Evolutionary conservation across 2,888 invertebrate genomes (phyloP).

Genomic region (Amphipyra berbera): DNA sequence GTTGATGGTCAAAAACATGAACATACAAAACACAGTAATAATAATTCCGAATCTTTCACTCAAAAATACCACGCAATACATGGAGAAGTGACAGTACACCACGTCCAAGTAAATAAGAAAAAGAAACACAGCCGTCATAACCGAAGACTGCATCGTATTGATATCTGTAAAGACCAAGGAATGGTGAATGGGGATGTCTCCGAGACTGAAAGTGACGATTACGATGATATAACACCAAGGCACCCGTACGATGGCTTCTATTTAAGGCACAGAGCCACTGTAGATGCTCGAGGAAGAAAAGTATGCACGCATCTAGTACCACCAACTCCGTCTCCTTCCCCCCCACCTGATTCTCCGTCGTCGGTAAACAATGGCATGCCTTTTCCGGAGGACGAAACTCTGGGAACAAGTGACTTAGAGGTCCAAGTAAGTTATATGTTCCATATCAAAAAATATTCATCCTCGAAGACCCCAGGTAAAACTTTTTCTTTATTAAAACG

Average conservation of each 20-base stretch:
- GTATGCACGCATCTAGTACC: constrained; percentile 85
- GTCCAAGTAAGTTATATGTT: constrained; percentile 81
- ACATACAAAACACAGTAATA: constrained; percentile 16
- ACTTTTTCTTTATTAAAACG: constrained; percentile 31
- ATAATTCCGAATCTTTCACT: constrained; percentile 6
- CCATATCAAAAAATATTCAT: constrained; percentile 36
- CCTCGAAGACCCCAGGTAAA: constrained; percentile 49
- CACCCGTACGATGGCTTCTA: constrained; percentile 88
- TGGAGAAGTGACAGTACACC: constrained; percentile 65
- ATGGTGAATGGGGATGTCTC: constrained; percentile 73
- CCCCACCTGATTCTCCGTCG: constrained; percentile 70
- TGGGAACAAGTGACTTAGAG: constrained; percentile 65
- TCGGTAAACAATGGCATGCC: constrained; percentile 60
- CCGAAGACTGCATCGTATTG: constrained; percentile 59
- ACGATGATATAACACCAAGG: constrained; percentile 80
- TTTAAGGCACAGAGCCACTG: constrained; percentile 79
- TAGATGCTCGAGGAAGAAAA: constrained; percentile 81
- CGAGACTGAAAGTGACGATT: constrained; percentile 72
- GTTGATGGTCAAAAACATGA: constrained; percentile 22
- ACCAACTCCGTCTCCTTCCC: constrained; percentile 73
- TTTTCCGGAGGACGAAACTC: constrained; percentile 59
- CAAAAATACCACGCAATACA: constrained; percentile 27
- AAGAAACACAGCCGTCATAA: constrained; percentile 58
- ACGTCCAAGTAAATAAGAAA: constrained; percentile 70
- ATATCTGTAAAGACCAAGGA: constrained; percentile 48